A percentile compares a stretch with the other conserved stretches of the same genome.
phyloP scores from a whole-genome alignment of 2,797 vertebrate species.

The Coendou prehensilis region DNA sequence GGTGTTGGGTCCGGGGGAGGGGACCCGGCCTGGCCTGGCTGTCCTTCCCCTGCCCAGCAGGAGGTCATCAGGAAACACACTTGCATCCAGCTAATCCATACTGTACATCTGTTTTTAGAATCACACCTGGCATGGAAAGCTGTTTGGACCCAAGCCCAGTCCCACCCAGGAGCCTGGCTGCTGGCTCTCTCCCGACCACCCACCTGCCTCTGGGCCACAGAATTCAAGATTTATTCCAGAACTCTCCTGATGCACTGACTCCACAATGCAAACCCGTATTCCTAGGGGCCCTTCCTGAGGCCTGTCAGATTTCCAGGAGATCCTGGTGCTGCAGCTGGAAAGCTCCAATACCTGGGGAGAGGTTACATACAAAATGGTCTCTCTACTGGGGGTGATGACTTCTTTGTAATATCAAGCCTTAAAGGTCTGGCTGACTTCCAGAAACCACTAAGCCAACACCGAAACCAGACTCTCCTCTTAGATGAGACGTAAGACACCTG shows the following conservation, averaged over 20 bases:
- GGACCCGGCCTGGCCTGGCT: not conserved
- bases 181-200: accelerated
- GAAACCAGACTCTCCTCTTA: not conserved
- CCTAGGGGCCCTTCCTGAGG: not conserved
- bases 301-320: not conserved
- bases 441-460: not conserved
- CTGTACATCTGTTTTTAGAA: not conserved
- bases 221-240: accelerated
- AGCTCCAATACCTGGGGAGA: not conserved
- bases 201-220: not conserved
- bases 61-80: accelerated
- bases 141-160: accelerated
- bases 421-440: not conserved
- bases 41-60: accelerated
- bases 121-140: not conserved
- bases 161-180: not conserved
- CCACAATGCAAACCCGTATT: accelerated
- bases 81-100: accelerated
- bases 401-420: not conserved
- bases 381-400: not conserved
- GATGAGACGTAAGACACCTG: not conserved
- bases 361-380: not conserved
- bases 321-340: accelerated
- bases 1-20: not conserved
- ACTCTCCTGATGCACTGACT: not conserved